Conservation (phyloP, 2,113 vertebrate genomes). For the Tachuris rubrigastra region DNA sequence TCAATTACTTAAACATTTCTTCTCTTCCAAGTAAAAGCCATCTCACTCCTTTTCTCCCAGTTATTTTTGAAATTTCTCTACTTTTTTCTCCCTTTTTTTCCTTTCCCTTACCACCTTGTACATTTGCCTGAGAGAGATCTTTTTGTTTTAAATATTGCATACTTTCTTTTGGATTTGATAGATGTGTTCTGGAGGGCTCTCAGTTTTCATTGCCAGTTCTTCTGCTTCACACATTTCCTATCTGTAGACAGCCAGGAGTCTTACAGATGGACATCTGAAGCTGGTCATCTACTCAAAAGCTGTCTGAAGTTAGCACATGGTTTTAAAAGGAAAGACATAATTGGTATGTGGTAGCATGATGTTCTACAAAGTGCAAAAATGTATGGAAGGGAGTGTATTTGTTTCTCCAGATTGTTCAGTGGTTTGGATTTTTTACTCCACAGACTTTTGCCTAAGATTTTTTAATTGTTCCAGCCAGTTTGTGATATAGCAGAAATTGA, state of each 20-base stretch:
- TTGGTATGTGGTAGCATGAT: background rate
- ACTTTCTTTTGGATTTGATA: background rate
- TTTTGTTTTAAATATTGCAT: background rate
- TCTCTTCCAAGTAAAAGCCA: background rate
- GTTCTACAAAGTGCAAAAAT: background rate
- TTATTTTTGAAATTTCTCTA: background rate
- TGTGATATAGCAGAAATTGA: background rate
- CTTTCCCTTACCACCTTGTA: background rate
- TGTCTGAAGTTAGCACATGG: background rate
- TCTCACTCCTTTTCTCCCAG: background rate
- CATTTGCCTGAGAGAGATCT: background rate
- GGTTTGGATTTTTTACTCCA: background rate
- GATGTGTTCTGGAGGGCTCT: background rate
- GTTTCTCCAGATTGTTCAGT: background rate
- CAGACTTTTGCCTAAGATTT: background rate
- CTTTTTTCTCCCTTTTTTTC: background rate
- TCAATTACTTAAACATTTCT: background rate
- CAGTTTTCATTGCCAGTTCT: background rate
- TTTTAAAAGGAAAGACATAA: background rate
- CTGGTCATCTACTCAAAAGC: background rate
- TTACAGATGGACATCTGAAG: background rate
- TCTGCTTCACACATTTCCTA: background rate
- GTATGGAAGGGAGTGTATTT: background rate
- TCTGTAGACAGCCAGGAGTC: background rate
- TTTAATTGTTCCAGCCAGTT: background rate